Base-by-base conservation (phyloP, 2,113 vertebrate genomes). In the Psettodes erumei region DNA sequence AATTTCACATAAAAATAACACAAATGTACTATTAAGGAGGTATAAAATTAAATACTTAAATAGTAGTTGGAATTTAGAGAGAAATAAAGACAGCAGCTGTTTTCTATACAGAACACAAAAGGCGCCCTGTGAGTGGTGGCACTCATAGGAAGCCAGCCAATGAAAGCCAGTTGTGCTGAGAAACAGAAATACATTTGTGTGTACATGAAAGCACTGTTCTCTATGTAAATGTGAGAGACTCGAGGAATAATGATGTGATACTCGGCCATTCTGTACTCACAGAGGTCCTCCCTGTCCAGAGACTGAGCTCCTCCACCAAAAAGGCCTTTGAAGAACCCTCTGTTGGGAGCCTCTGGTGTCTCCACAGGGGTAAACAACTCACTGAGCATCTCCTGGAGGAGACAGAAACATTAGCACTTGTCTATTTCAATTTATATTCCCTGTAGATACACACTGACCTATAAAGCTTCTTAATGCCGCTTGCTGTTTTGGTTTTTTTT, bases 311-410 rank as follows among this genome's bases (percentile, higher is more conserved):
- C 97, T 80, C 98, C 98, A 72, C 98, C 98, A 3, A 99, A 99
- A 5, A 99, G 92, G 43, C 98, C 98, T 94, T 99, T 99, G 82
- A 99, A 99, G 93, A 99, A 99, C 0, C 98, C 98, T 75, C 96
- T 94, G 90, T 99, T 99, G 0, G 98, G 98, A 88, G 98, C 98
- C 90, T 99, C 98, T 25, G 98, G 98, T 40, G 97, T 97, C 93
- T 99, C 98, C 80, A 99, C 96, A 33, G 96, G 98, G 75, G 96
- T 99, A 80, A 99, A 99, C 79, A 99, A 93, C 89, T 99, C 98
- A 65, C 98, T 95, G 81, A 99, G 88, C 98, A 99, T 99, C 94
- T 99, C 98, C 98, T 99, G 83, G 13, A 53, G 71, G 81, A 75
- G 88, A 93, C 15, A 55, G 51, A 59, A 56, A 60, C 38, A 67